phyloP scores from a whole-genome alignment of 2,888 invertebrate genomes.

The Glyphotaelius pellucidus region DNA sequence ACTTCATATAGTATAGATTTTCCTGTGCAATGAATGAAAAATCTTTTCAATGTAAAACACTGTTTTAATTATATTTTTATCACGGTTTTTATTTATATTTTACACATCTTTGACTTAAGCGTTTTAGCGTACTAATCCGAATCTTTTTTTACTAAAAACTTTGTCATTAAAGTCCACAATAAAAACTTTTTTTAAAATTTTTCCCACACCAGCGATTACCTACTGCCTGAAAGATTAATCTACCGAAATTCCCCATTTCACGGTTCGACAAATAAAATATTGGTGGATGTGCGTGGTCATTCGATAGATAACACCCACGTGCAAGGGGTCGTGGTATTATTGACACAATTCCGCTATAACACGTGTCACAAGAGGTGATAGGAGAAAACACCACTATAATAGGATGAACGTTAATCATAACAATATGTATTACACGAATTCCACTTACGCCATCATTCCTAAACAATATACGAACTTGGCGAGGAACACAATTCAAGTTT shows the following conservation, averaged over 20 bases:
- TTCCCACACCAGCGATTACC: background rate
- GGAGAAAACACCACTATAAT: background rate
- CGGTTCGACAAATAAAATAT: conserved; percentile 17
- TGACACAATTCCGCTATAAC: conserved; percentile 7
- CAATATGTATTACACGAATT: background rate
- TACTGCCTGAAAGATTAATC: background rate
- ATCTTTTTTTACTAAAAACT: no score
- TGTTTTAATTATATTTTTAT: background rate
- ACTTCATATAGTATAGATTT: background rate
- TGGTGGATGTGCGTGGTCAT: background rate
- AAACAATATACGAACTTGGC: background rate
- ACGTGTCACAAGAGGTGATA: conserved; percentile 5
- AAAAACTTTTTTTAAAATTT: background rate
- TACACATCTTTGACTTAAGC: background rate
- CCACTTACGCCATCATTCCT: no score
- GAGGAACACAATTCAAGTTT: background rate
- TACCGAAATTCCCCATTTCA: conserved; percentile 3
- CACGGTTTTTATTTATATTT: background rate
- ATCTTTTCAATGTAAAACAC: background rate
- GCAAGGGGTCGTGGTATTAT: background rate
- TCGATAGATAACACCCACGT: background rate
- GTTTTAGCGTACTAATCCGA: background rate
- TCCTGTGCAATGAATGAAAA: background rate
- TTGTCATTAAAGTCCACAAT: background rate
- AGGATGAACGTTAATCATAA: background rate